Evolutionary conservation across 2,888 invertebrate species (phyloP).

Genomic region (Cryptus armator): DNA sequence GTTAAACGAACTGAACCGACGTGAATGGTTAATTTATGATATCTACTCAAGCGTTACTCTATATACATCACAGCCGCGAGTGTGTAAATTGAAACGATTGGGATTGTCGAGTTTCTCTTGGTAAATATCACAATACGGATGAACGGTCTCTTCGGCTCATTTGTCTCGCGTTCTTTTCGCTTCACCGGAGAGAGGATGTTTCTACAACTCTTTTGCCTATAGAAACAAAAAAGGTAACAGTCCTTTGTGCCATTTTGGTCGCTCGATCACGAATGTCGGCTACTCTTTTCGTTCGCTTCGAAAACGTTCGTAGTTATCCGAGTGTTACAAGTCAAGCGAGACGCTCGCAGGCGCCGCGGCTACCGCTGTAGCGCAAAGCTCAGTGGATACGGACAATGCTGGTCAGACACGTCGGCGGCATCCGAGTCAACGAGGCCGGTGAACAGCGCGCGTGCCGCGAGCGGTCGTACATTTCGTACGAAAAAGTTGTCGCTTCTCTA

Average conservation of each 20-base stretch:
- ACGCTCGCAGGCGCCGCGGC: neutral
- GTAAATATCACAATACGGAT: slow-evolving; percentile 7
- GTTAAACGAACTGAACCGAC: slow-evolving; percentile 21
- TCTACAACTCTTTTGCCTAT: neutral
- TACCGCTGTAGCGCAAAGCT: neutral
- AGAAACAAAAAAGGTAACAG: slow-evolving; percentile 5
- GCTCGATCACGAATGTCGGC: neutral
- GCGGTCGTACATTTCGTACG: neutral
- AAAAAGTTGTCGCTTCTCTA: neutral
- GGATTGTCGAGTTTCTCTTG: slow-evolving; percentile 4
- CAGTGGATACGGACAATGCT: slow-evolving; percentile 5
- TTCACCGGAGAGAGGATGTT: neutral
- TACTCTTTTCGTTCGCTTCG: neutral
- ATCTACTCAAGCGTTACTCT: neutral
- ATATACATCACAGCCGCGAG: neutral
- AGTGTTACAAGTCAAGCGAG: slow-evolving; percentile 16
- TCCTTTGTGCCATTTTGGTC: neutral
- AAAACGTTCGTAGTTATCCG: slow-evolving; percentile 1
- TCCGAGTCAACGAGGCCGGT: neutral
- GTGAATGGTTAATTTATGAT: slow-evolving; percentile 9
- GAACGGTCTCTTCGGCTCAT: slow-evolving; percentile 4
- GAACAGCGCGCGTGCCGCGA: slow-evolving; percentile 1
- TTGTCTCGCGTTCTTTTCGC: neutral
- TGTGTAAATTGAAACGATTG: slow-evolving; percentile 19
- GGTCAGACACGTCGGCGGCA: slow-evolving; percentile 18